Percentiles rank a stretch among this genome's conserved stretches.
Conservation (phyloP, 2,888 invertebrate species). For the Lithophane socia region DNA sequence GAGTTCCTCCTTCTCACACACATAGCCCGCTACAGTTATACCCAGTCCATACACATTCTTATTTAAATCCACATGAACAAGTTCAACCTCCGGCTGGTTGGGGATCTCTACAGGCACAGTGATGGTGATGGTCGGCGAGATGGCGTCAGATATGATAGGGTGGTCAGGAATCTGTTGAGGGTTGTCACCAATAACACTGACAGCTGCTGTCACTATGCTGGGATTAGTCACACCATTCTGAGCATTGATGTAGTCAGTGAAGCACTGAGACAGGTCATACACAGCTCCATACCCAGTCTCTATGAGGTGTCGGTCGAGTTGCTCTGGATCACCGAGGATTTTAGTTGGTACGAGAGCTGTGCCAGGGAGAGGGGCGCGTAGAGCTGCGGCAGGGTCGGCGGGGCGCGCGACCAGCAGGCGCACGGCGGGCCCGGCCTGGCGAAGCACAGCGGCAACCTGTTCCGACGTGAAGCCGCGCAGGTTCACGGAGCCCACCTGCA, state of each 20-base stretch:
- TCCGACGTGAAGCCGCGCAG: constrained; percentile 99
- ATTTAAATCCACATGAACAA: constrained; percentile 96
- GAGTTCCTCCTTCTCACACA: constrained; percentile 99
- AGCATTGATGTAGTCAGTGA: constrained; percentile 82
- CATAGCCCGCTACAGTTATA: constrained; percentile 99
- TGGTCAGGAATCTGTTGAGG: constrained; percentile 84
- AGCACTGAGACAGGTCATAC: constrained; percentile 86
- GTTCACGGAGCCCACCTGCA: constrained; percentile 98
- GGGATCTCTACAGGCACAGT: constrained; percentile 90
- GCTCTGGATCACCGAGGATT: constrained; percentile 97
- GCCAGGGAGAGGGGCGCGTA: constrained; percentile 94
- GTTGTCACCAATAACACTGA: constrained; percentile 86
- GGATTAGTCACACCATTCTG: constrained; percentile 79
- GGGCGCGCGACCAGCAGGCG: constrained; percentile 98
- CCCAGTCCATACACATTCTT: constrained; percentile 98
- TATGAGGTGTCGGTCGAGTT: constrained; percentile 95
- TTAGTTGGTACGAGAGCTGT: constrained; percentile 98
- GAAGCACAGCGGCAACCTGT: constrained; percentile 93
- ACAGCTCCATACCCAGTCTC: constrained; percentile 93
- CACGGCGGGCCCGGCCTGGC: constrained; percentile 95
- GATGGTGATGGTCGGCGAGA: constrained; percentile 87
- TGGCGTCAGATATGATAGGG: constrained; percentile 79
- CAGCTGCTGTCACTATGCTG: constrained; percentile 83
- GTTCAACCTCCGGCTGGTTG: constrained; percentile 96
- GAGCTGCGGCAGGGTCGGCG: constrained; percentile 95